These are phyloP conservation scores for Akabosia matsudoensis DNA, from an alignment of 1,140 invertebrate species.

Conservation along the genomic window DNA sequence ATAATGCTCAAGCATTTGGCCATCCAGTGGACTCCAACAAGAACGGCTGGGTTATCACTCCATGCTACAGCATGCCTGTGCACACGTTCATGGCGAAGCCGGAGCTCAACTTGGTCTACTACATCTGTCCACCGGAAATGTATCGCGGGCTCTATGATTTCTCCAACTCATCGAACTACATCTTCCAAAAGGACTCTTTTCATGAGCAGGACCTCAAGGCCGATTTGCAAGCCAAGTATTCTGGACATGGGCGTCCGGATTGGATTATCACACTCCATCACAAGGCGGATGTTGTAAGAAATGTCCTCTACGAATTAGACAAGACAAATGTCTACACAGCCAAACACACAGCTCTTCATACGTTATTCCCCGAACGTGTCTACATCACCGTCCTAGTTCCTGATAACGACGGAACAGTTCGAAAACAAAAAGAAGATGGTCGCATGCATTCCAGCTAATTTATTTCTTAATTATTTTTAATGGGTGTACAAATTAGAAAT, in stretches of 20 bases:
- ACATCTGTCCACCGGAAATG: conserved; percentile 35
- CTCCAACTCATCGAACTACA: not conserved
- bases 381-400: too few relatives aligned
- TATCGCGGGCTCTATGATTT: not conserved
- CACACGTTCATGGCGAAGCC: conserved; percentile 60
- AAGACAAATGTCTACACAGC: too few relatives aligned
- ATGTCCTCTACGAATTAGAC: too few relatives aligned
- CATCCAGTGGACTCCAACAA: too few relatives aligned
- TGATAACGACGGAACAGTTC: too few relatives aligned
- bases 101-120: conserved; percentile 31
- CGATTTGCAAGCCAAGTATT: not conserved
- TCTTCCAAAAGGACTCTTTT: not conserved
- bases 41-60: conserved; percentile 85
- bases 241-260: not conserved
- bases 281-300: too few relatives aligned
- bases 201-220: not conserved
- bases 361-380: too few relatives aligned
- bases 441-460: too few relatives aligned
- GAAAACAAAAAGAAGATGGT: too few relatives aligned
- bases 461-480: too few relatives aligned
- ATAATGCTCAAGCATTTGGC: not conserved
- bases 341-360: too few relatives aligned
- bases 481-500: too few relatives aligned
- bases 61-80: conserved; percentile 86
- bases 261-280: not conserved